Percentiles rank a stretch among this genome's conserved stretches.
These are phyloP conservation scores for Bombus picipes DNA, from an alignment of 1,140 invertebrate species.

Conservation along the genomic window DNA sequence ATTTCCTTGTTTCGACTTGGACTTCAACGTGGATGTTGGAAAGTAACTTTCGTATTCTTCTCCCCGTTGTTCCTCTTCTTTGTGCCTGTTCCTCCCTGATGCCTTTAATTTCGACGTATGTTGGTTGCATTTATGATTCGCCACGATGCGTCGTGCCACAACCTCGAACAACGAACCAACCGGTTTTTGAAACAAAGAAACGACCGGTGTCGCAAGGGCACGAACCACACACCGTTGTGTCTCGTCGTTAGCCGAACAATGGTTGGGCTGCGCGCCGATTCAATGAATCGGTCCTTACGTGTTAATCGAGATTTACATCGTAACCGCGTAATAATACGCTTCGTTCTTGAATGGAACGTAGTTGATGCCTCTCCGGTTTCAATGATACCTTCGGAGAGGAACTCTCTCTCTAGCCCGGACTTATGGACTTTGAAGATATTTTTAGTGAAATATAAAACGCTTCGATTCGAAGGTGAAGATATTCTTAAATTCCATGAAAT, in stretches of 20 bases:
- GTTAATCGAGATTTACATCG: slow-evolving; percentile 55
- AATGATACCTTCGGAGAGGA: not conserved
- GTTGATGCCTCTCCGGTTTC: slow-evolving; percentile 11
- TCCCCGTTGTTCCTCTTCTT: not conserved
- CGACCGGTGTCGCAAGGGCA: slow-evolving; percentile 16
- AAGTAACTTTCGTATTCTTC: not conserved
- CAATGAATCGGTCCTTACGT: slow-evolving; percentile 47
- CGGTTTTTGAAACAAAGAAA: slow-evolving; percentile 53
- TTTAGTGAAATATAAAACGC: not conserved
- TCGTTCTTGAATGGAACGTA: slow-evolving; percentile 1
- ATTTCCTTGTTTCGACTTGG: not conserved
- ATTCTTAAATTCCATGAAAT: no score
- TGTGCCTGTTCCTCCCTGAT: no score
- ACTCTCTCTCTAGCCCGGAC: not conserved
- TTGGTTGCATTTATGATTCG: slow-evolving; percentile 31
- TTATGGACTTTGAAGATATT: not conserved
- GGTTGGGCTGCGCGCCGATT: slow-evolving; percentile 15
- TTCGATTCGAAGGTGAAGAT: not conserved
- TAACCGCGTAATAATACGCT: slow-evolving; percentile 46
- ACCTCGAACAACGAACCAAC: not conserved
- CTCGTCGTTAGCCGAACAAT: slow-evolving; percentile 35
- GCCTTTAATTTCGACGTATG: not conserved
- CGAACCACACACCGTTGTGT: not conserved
- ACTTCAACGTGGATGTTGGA: not conserved
- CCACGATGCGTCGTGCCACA: not conserved